phyloP scores from a whole-genome alignment of 1,140 invertebrate genomes.

The Plutomurus gul region DNA sequence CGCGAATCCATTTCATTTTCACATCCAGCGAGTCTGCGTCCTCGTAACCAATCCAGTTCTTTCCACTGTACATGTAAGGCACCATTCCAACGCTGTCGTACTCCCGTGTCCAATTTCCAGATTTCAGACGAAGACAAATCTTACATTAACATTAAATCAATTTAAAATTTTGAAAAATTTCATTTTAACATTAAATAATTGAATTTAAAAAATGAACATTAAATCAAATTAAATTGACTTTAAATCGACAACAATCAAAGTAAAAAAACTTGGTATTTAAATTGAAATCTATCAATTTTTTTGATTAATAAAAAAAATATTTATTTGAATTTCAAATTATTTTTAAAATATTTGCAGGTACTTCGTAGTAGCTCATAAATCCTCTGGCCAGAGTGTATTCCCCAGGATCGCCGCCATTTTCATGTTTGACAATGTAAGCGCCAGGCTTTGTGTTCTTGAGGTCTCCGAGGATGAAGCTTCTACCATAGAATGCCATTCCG shows the following conservation, averaged over 20 bases:
- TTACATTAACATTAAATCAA: slow-evolving; percentile 44
- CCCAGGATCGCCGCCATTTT: slow-evolving; percentile 77
- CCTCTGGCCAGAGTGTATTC: slow-evolving; percentile 82
- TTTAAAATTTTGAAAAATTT: slow-evolving; percentile 66
- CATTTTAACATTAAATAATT: slow-evolving; percentile 58
- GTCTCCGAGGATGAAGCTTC: slow-evolving; percentile 59
- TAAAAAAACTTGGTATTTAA: not conserved
- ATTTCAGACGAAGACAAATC: slow-evolving; percentile 76
- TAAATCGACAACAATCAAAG: not conserved
- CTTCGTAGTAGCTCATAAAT: slow-evolving; percentile 86
- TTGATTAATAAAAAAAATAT: not conserved
- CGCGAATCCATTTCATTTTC: slow-evolving; percentile 84
- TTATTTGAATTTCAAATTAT: not conserved
- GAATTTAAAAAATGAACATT: not conserved
- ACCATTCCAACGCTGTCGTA: slow-evolving; percentile 81
- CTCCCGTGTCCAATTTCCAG: slow-evolving; percentile 72
- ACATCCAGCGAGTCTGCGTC: slow-evolving; percentile 65
- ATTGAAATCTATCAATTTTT: not conserved
- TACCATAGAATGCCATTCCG: slow-evolving; percentile 62
- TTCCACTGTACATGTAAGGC: slow-evolving; percentile 56
- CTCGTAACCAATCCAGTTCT: slow-evolving; percentile 53
- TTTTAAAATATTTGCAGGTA: no score
- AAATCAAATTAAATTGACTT: no score
- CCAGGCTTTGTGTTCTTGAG: slow-evolving; percentile 63
- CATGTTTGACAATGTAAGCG: slow-evolving; percentile 78